Percentiles rank a stretch among this genome's conserved stretches.
Conservation (phyloP, 1,140 invertebrate genomes). For the Aphaenogaster ashmeadi region DNA sequence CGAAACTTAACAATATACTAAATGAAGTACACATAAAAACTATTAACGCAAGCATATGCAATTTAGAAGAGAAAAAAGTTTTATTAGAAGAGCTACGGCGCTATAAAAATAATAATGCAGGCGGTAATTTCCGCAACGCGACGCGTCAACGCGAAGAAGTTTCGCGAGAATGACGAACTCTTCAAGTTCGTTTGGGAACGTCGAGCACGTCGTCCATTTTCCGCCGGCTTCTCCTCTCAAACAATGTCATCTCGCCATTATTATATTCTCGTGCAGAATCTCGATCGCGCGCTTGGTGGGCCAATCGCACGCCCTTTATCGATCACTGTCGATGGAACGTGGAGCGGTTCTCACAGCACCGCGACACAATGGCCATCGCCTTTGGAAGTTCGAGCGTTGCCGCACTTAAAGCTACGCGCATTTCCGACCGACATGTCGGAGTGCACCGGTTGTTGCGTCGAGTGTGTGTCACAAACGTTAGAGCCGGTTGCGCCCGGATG, state of each 20-base stretch:
- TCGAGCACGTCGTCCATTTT: constrained; percentile 49
- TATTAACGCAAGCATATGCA: background rate
- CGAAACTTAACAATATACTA: background rate
- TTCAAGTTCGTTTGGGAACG: constrained; percentile 33
- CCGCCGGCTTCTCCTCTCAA: constrained; percentile 9
- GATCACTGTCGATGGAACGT: constrained; percentile 44
- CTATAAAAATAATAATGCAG: background rate
- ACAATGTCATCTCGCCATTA: constrained; percentile 49
- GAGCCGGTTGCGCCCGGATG: constrained; percentile 9
- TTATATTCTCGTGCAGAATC: constrained; percentile 55
- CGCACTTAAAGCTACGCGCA: constrained; percentile 46
- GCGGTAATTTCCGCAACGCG: background rate
- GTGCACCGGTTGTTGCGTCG: constrained; percentile 12
- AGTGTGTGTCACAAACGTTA: constrained; percentile 6
- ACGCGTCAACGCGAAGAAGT: background rate
- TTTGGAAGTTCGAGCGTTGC: constrained; percentile 58
- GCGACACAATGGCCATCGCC: constrained; percentile 55
- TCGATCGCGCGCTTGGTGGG: constrained; percentile 33
- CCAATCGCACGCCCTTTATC: constrained; percentile 45
- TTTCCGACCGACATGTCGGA: constrained; percentile 57
- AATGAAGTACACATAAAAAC: background rate
- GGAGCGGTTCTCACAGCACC: constrained; percentile 34
- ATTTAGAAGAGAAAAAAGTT: background rate
- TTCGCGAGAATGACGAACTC: constrained; percentile 11
- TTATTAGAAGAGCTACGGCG: background rate